Evolutionary conservation across 2,888 invertebrate genomes (phyloP).

Genomic region (Phaonia tiefii): DNA sequence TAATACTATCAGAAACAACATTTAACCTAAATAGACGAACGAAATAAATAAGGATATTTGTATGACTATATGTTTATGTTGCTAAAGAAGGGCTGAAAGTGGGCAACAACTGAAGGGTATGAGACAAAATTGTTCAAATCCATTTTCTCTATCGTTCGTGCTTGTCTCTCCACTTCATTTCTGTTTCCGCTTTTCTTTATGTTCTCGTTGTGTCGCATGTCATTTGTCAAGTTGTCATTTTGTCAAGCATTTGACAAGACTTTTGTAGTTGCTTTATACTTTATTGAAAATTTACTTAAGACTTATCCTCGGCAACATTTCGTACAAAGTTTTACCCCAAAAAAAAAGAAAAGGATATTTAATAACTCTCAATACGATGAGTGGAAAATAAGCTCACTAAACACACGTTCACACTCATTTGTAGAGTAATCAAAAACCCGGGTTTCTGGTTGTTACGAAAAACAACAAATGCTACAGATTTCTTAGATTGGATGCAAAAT

Average conservation of each 20-base stretch:
- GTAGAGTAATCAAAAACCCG: too few species aligned
- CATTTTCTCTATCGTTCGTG: conserved; percentile 53
- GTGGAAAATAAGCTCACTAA: neutral
- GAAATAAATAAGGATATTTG: neutral
- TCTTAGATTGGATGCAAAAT: too few species aligned
- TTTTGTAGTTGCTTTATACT: conserved; percentile 62
- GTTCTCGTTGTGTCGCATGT: conserved; percentile 57
- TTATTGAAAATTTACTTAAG: conserved; percentile 62
- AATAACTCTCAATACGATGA: neutral
- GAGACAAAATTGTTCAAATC: conserved; percentile 51
- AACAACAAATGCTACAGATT: too few species aligned
- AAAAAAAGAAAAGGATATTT: too few species aligned
- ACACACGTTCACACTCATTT: too few species aligned
- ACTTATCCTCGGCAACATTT: conserved; percentile 29
- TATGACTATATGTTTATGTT: neutral
- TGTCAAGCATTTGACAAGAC: conserved; percentile 65
- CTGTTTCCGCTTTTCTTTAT: conserved; percentile 17
- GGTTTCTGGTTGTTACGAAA: too few species aligned
- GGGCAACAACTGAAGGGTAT: conserved; percentile 32
- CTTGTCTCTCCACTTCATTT: conserved; percentile 38
- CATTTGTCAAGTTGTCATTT: conserved; percentile 65
- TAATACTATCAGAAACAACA: conserved; percentile 23
- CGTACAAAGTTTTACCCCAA: too few species aligned
- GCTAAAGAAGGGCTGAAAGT: neutral
- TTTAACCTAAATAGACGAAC: conserved; percentile 36